Percentiles rank a stretch among this genome's conserved stretches.
These are phyloP conservation scores for Drosophila acutilabella DNA, from an alignment of 2,888 invertebrate species.

Conservation along the genomic window DNA sequence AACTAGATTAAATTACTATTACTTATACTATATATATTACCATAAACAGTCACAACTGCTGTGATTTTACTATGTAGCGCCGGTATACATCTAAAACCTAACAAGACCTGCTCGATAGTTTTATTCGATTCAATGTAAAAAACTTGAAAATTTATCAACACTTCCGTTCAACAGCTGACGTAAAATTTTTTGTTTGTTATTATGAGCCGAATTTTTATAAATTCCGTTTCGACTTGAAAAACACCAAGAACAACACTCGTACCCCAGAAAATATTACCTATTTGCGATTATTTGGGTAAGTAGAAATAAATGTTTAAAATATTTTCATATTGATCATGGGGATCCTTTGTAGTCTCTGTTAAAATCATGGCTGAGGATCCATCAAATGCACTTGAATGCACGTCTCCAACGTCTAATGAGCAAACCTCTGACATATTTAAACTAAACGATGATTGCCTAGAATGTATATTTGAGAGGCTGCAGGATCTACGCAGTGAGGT, in stretches of 20 bases:
- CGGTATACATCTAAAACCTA: background rate
- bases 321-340: background rate
- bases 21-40: too few species aligned
- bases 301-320: background rate
- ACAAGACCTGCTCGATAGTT: constrained; percentile 1
- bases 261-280: background rate
- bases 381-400: constrained; percentile 14
- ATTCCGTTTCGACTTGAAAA: constrained; percentile 14
- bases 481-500: constrained; percentile 71
- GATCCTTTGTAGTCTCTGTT: constrained; percentile 1
- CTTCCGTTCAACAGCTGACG: constrained; percentile 48
- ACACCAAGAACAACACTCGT: background rate
- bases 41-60: too few species aligned
- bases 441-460: constrained; percentile 77
- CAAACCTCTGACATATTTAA: constrained; percentile 51
- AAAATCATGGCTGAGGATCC: constrained; percentile 50
- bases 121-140: background rate
- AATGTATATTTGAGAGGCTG: constrained; percentile 69
- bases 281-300: constrained; percentile 14
- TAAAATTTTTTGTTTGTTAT: constrained; percentile 56
- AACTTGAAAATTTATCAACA: constrained; percentile 22
- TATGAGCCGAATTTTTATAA: constrained; percentile 43
- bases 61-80: too few species aligned
- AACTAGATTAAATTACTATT: background rate
- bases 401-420: constrained; percentile 27